A percentile compares a stretch with the other conserved stretches of the same genome.
Conservation (phyloP, 1,140 invertebrate species). For the Dufourea novaeangliae region DNA sequence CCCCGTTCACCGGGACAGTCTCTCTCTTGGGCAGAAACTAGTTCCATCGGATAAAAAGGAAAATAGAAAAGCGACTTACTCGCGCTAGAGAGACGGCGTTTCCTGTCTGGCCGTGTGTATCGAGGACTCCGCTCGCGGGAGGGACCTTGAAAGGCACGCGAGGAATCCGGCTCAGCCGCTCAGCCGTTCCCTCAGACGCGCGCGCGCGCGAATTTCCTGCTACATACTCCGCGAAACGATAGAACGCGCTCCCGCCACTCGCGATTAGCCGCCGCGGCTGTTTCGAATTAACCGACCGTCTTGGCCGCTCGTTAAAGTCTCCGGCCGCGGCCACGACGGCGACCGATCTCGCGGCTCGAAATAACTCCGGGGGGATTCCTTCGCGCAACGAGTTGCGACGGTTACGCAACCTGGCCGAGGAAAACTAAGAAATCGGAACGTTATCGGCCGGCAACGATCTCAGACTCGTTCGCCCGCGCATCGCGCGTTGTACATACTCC, state of each 20-base stretch:
- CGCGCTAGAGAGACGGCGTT: conserved; percentile 11
- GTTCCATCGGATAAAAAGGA: conserved; percentile 12
- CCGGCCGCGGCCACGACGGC: neutral
- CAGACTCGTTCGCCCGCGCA: no score
- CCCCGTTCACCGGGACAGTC: neutral
- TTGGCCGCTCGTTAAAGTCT: conserved; percentile 46
- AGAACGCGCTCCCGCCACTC: neutral
- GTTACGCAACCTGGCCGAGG: conserved; percentile 21
- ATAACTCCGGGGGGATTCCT: conserved; percentile 41
- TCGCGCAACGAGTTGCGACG: conserved; percentile 13
- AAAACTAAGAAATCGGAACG: conserved; percentile 18
- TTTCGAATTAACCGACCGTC: conserved; percentile 35
- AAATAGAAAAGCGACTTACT: conserved; percentile 8
- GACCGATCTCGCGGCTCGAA: conserved; percentile 3
- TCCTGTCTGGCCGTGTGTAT: conserved; percentile 24
- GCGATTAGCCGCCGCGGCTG: conserved; percentile 24
- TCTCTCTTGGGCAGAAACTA: conserved; percentile 3
- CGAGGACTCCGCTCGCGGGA: conserved; percentile 20
- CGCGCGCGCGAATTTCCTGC: conserved; percentile 28
- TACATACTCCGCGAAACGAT: conserved; percentile 43
- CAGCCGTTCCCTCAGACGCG: no score
- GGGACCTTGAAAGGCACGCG: conserved; percentile 50
- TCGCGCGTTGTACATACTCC: no score
- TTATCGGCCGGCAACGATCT: neutral
- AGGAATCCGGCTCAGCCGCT: conserved; percentile 42